A percentile compares a stretch with the other conserved stretches of the same genome.
phyloP scores from a whole-genome alignment of 2,797 vertebrate genomes.

The Mus minutoides region DNA sequence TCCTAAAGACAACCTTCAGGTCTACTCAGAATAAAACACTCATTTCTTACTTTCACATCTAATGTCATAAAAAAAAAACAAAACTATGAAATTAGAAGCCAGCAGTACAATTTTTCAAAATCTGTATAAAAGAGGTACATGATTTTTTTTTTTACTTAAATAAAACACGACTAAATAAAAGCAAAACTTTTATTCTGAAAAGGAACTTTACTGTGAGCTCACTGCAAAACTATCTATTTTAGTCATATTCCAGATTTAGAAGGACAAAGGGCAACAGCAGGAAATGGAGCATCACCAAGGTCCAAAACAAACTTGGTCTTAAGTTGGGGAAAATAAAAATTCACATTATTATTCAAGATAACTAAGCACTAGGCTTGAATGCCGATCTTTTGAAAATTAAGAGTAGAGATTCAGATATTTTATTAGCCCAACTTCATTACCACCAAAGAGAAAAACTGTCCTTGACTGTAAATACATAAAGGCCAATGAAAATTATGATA shows the following conservation, averaged over 20 bases:
- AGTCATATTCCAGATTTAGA: conserved; percentile 83
- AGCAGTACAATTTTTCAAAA: conserved; percentile 32
- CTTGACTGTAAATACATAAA: conserved; percentile 15
- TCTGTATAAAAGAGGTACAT: conserved; percentile 1
- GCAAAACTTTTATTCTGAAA: conserved; percentile 76
- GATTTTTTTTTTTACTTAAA: conserved; percentile 49
- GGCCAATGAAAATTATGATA: conserved; percentile 31
- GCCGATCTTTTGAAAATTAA: conserved; percentile 36
- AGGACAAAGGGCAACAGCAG: conserved; percentile 80
- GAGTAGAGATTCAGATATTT: conserved; percentile 39
- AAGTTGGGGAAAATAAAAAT: not conserved
- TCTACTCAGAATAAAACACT: conserved; percentile 38
- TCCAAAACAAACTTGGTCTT: conserved; percentile 76
- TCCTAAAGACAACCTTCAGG: conserved; percentile 32
- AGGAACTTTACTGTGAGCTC: conserved; percentile 78
- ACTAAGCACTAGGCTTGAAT: conserved; percentile 48
- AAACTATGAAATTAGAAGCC: not conserved
- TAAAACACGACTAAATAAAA: conserved; percentile 64
- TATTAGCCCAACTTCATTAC: conserved; percentile 42
- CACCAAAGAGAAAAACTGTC: conserved; percentile 7
- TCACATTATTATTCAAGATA: conserved; percentile 37
- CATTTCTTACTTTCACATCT: conserved; percentile 58
- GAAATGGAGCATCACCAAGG: conserved; percentile 77
- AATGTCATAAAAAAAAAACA: conserved; percentile 10
- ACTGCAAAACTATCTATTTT: conserved; percentile 81